phyloP scores from a whole-genome alignment of 1,140 invertebrate species.

The Brachionus calyciflorus region DNA sequence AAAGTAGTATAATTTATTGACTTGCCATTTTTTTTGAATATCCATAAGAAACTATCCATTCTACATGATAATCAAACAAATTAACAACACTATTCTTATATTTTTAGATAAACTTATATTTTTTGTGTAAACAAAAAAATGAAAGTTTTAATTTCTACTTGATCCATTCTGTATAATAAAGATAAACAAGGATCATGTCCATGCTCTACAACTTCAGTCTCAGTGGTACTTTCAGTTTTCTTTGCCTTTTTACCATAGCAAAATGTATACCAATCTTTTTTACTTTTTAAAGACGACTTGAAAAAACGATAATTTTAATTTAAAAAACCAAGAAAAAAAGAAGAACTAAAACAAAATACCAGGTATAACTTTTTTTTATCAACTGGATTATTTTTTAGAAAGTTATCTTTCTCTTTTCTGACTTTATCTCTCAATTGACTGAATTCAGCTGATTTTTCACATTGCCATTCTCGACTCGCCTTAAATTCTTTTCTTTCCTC shows the following conservation, averaged over 20 bases:
- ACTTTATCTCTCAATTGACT: slow-evolving; percentile 28
- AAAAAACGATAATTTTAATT: neutral
- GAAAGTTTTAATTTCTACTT: too few relatives aligned
- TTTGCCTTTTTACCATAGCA: neutral
- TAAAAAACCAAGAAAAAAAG: too few relatives aligned
- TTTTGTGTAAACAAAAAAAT: too few relatives aligned
- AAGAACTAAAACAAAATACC: neutral
- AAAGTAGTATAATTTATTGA: too few relatives aligned
- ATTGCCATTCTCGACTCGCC: slow-evolving; percentile 23
- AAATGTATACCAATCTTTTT: slow-evolving; percentile 31
- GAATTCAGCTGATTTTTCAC: slow-evolving; percentile 8
- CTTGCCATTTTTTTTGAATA: neutral
- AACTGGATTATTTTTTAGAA: neutral
- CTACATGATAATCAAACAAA: slow-evolving; percentile 26
- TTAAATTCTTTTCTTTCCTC: slow-evolving; percentile 13
- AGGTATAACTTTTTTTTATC: neutral
- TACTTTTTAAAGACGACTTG: slow-evolving; percentile 32
- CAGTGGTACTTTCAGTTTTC: neutral
- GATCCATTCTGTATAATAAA: slow-evolving; percentile 26
- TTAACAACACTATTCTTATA: neutral
- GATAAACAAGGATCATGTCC: neutral
- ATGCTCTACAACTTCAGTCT: too few relatives aligned
- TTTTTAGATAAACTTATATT: too few relatives aligned
- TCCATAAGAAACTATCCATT: slow-evolving; percentile 4
- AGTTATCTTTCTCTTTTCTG: neutral